Conservation (phyloP, 2,113 vertebrate species). For the Serinus canaria region DNA sequence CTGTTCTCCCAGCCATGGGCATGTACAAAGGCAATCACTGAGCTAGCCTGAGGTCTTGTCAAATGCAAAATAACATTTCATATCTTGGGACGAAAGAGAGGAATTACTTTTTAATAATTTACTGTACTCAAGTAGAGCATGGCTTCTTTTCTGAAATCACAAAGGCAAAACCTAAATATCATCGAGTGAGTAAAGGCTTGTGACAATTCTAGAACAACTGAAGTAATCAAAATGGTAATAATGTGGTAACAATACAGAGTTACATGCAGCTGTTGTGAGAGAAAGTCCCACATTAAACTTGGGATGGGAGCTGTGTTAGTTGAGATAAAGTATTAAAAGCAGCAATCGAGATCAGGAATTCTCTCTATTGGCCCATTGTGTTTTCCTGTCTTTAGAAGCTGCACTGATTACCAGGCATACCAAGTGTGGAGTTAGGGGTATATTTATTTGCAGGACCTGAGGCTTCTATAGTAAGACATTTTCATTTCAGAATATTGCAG, state of each 20-base stretch:
- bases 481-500: not conserved
- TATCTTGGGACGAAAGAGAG: not conserved
- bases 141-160: not conserved
- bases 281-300: not conserved
- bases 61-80: not conserved
- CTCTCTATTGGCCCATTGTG: not conserved
- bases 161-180: not conserved
- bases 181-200: not conserved
- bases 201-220: not conserved
- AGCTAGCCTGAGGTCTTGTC: not conserved
- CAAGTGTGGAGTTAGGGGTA: not conserved
- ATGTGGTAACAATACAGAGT: not conserved
- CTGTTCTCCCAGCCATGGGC: not conserved
- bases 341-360: not conserved
- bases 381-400: not conserved
- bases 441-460: not conserved
- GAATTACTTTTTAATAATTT: not conserved
- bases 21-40: not conserved
- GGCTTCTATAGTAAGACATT: not conserved
- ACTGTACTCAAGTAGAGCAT: not conserved
- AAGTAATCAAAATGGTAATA: not conserved
- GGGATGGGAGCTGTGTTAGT: not conserved
- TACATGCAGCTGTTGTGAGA: not conserved
- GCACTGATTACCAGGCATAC: not conserved
- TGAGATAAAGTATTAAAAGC: not conserved